These are phyloP conservation scores for Chromobotia macracanthus DNA, from an alignment of 2,797 vertebrate species.

Conservation along the genomic window DNA sequence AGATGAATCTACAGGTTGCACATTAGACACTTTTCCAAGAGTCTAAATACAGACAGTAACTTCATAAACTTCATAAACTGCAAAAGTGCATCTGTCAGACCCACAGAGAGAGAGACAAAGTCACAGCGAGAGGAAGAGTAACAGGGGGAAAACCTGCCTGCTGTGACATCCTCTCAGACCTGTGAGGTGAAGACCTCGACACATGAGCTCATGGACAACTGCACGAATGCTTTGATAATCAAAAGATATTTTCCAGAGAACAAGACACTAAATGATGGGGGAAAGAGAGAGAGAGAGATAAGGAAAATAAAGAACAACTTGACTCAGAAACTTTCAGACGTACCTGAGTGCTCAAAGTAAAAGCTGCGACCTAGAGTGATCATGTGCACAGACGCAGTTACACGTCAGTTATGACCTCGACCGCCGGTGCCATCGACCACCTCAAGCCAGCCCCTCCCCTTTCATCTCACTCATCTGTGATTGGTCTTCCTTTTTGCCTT, in stretches of 20 bases:
- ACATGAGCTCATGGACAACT: conserved; percentile 41
- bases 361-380: conserved; percentile 59
- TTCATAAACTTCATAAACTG: conserved; percentile 30
- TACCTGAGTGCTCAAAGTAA: conserved; percentile 68
- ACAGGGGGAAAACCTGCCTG: conserved; percentile 67
- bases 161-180: conserved; percentile 65
- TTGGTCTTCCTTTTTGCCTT: conserved; percentile 46
- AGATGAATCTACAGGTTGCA: conserved; percentile 38
- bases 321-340: conserved; percentile 52
- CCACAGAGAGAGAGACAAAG: conserved; percentile 43
- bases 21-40: not conserved
- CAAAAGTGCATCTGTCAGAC: conserved; percentile 38
- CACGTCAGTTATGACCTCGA: conserved; percentile 65
- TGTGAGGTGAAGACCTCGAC: conserved; percentile 47
- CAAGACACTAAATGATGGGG: conserved; percentile 4
- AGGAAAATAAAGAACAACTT: conserved; percentile 23
- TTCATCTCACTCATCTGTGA: conserved; percentile 47
- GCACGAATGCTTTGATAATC: conserved; percentile 46
- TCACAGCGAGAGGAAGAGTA: conserved; percentile 46
- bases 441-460: conserved; percentile 71
- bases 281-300: conserved; percentile 13
- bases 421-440: conserved; percentile 66
- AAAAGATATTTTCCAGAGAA: conserved; percentile 59
- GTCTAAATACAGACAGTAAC: conserved; percentile 23
- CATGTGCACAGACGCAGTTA: conserved; percentile 16